phyloP scores from a whole-genome alignment of 2,888 invertebrate genomes.

The Heteromurus nitidus region DNA sequence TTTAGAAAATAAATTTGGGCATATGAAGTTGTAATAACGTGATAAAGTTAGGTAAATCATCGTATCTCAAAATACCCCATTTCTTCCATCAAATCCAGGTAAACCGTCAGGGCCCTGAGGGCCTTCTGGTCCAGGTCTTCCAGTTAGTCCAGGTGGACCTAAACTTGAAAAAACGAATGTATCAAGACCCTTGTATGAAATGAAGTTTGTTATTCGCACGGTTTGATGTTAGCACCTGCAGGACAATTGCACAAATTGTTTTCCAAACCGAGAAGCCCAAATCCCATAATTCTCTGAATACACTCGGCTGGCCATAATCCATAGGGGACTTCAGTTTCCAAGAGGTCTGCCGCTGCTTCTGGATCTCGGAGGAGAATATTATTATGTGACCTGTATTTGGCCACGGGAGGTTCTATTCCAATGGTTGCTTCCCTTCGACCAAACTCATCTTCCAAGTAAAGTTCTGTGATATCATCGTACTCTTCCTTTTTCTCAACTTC shows the following conservation, averaged over 20 bases:
- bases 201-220: neutral
- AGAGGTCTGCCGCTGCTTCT: constrained; percentile 42
- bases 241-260: constrained; percentile 55
- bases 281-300: constrained; percentile 51
- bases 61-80: constrained; percentile 40
- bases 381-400: constrained; percentile 25
- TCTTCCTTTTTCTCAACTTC: constrained; percentile 34
- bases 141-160: constrained; percentile 48
- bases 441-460: constrained; percentile 55
- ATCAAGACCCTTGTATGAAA: neutral
- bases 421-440: constrained; percentile 31
- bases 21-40: too few relatives aligned
- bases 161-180: neutral
- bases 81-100: constrained; percentile 43
- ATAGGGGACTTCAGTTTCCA: constrained; percentile 54
- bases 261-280: constrained; percentile 34
- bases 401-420: constrained; percentile 22
- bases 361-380: constrained; percentile 40
- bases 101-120: constrained; percentile 15
- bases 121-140: constrained; percentile 50
- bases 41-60: too few relatives aligned
- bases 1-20: too few relatives aligned
- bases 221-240: neutral
- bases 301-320: constrained; percentile 59
- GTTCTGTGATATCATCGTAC: constrained; percentile 49